Base-by-base conservation (phyloP, 1,140 invertebrate species). In the Cherax quadricarinatus region DNA sequence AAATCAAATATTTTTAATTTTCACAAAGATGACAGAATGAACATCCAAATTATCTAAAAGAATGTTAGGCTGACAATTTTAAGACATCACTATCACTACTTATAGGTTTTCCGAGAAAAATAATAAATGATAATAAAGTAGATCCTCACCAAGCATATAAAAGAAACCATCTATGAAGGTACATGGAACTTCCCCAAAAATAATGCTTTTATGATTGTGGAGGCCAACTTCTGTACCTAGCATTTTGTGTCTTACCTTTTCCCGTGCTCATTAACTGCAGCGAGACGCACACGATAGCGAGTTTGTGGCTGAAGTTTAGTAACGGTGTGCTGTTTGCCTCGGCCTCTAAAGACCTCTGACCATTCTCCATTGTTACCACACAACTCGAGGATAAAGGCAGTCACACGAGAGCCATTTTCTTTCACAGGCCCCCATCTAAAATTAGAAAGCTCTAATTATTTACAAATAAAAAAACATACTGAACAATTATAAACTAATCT, bases 371-470 rank as follows among this genome's bases (percentile, higher is more conserved):
- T 70, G 16, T 51, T 60, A 30, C 86, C 96, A 95, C 98, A 97
- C 95, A 96, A 97, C 95, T 98, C 97, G 70, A 98, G 95, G 53
- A 97, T 94, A 95, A 98, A 98, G 92, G 97, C 96, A 41, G 95
- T 96, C 84, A 98, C 96, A 94, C 96, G 96, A 12, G 97, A 96
- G 0, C 97, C 98, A 95, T 98, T 98, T 94, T 98, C 97, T 92
- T 95, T 95, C 3, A 97, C 96, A 53, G 97, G 95, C 94, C 96
- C 96, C 96, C 97, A 97, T 81, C 97, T 96, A 93, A 96, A 94
- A 94, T 57, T 60, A 5, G 2, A 16, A 79, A 85, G 62, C 62
- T 6, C 21, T 66, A 21, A 66, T 66, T 21, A 66, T 7, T 66
- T 18, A 21, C 62, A 21, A 66, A 66, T 21, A 6, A 16, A 21